Conservation (phyloP, 2,113 vertebrate genomes). For the Oxyruncus cristatus region DNA sequence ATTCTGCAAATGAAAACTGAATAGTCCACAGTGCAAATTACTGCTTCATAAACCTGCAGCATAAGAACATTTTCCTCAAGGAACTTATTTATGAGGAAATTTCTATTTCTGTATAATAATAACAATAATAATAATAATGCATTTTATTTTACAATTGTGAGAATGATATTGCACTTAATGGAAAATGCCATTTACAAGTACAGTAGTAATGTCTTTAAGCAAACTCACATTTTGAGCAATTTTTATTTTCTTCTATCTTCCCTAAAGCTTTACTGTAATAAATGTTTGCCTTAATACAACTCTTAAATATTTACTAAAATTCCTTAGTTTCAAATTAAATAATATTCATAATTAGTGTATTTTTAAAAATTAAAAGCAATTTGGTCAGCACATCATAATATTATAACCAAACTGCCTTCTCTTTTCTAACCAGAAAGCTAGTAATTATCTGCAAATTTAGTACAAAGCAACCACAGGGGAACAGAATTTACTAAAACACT, state of each 20-base stretch:
- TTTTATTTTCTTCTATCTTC: not conserved
- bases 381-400: not conserved
- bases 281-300: not conserved
- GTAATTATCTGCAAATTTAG: not conserved
- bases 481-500: not conserved
- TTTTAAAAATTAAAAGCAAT: not conserved
- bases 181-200: not conserved
- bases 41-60: not conserved
- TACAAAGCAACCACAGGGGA: not conserved
- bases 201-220: not conserved
- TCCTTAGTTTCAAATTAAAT: not conserved
- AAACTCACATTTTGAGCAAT: not conserved
- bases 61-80: not conserved
- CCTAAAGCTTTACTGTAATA: conserved; percentile 8
- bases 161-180: not conserved
- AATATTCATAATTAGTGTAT: not conserved
- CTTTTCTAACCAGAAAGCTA: not conserved
- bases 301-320: not conserved
- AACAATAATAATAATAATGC: not conserved
- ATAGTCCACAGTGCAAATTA: not conserved
- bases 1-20: not conserved
- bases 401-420: not conserved
- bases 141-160: not conserved
- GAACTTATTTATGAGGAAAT: not conserved
- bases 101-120: not conserved